These are phyloP conservation scores for Chrysolina haemoptera DNA, from an alignment of 2,888 invertebrate species.

Conservation along the genomic window DNA sequence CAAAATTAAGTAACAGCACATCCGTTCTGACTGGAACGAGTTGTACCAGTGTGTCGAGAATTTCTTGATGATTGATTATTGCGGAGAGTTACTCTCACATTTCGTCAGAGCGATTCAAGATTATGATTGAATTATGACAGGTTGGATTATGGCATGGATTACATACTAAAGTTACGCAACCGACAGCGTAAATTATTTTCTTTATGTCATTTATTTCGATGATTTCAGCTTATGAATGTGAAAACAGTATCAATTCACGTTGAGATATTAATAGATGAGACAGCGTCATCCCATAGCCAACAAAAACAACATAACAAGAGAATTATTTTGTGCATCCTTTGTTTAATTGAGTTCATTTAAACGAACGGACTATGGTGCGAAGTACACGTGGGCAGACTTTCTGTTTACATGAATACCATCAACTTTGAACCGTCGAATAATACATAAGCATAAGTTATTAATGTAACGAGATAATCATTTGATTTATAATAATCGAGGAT, in stretches of 20 bases:
- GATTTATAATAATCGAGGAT: no score
- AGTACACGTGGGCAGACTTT: no score
- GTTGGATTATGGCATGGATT: conserved; percentile 8
- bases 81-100: conserved; percentile 17
- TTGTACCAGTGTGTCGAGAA: conserved; percentile 12
- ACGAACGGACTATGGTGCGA: neutral
- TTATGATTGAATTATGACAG: conserved; percentile 5
- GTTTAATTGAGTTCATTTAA: neutral
- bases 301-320: neutral
- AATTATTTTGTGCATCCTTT: neutral
- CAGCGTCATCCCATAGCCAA: neutral
- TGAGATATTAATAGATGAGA: conserved; percentile 5
- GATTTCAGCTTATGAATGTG: neutral
- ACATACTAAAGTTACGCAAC: conserved; percentile 8
- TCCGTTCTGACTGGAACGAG: conserved; percentile 9
- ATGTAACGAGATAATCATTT: no score
- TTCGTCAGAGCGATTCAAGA: conserved; percentile 20
- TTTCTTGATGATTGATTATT: conserved; percentile 17
- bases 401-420: no score
- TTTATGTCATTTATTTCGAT: neutral
- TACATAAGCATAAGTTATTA: no score
- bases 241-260: conserved; percentile 5
- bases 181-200: neutral
- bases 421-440: no score
- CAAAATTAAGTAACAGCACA: conserved; percentile 6